Evolutionary conservation across 2,113 vertebrate genomes (phyloP).

Genomic region (Macroglossus sobrinus): DNA sequence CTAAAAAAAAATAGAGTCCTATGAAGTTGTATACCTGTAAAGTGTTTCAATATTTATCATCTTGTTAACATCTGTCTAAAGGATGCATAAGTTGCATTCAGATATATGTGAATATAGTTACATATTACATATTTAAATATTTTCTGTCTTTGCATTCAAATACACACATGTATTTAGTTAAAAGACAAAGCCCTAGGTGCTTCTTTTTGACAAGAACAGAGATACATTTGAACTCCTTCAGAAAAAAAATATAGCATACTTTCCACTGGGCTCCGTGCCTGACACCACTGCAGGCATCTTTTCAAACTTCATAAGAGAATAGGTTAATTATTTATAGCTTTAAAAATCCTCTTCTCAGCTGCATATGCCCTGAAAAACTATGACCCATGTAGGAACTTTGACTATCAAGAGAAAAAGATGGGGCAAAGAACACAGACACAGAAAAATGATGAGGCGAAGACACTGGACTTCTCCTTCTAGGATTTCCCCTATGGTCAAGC

Average conservation of each 20-base stretch:
- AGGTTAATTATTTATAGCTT: neutral
- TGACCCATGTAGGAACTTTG: neutral
- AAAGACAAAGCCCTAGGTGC: conserved; percentile 28
- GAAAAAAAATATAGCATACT: neutral
- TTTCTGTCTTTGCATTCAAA: conserved; percentile 51
- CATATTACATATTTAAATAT: conserved; percentile 62
- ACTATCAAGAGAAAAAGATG: neutral
- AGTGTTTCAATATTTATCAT: conserved; percentile 40
- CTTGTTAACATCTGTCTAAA: conserved; percentile 42
- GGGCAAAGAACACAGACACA: neutral
- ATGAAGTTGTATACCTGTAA: neutral
- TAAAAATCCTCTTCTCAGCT: neutral
- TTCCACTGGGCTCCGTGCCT: neutral
- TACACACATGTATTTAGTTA: conserved; percentile 2
- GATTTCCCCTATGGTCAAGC: neutral
- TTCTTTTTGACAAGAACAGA: conserved; percentile 38
- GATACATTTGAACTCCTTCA: neutral
- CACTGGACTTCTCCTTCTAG: neutral
- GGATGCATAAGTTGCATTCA: neutral
- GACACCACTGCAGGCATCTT: neutral
- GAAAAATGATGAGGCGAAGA: neutral
- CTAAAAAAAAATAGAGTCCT: conserved; percentile 33
- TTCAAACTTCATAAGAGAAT: neutral
- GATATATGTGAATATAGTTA: neutral
- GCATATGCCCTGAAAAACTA: neutral